Evolutionary conservation across 1,140 invertebrate genomes (phyloP).

Genomic region (Glossosoma conforme): DNA sequence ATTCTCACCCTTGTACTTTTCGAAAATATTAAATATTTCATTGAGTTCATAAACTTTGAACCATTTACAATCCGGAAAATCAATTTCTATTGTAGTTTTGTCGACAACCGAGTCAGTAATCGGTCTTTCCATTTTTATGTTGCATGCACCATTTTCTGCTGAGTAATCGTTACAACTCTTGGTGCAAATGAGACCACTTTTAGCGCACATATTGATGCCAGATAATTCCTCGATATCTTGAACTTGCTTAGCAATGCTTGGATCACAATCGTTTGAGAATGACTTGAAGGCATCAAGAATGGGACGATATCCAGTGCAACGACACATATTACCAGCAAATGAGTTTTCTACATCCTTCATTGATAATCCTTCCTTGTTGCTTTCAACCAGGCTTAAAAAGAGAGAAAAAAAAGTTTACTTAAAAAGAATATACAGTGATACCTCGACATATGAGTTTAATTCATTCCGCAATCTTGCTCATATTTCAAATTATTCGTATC

Average conservation of each 20-base stretch:
- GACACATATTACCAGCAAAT: conserved; percentile 77
- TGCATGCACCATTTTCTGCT: conserved; percentile 9
- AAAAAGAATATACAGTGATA: background rate
- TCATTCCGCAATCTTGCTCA: too few species aligned
- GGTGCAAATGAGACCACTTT: conserved; percentile 18
- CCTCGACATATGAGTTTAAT: background rate
- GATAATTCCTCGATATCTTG: conserved; percentile 57
- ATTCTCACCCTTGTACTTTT: conserved; percentile 40
- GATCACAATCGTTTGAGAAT: conserved; percentile 57
- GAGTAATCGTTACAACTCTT: conserved; percentile 23
- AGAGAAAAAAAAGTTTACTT: background rate
- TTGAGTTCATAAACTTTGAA: conserved; percentile 47
- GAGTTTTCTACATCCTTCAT: conserved; percentile 70
- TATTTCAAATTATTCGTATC: too few species aligned
- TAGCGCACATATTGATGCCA: conserved; percentile 24
- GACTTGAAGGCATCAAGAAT: conserved; percentile 81
- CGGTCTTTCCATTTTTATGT: conserved; percentile 14
- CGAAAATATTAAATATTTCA: conserved; percentile 47
- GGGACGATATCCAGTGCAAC: conserved; percentile 83
- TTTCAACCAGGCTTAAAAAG: conserved; percentile 12
- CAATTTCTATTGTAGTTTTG: background rate
- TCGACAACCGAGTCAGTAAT: conserved; percentile 6
- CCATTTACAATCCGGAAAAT: conserved; percentile 39
- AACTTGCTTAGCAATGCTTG: conserved; percentile 45
- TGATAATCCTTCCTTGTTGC: conserved; percentile 38